Evolutionary conservation across 2,888 invertebrate genomes (phyloP), one percentile per base, ranked within the genome.

Genomic region (Quadroppia sp.): DNA sequence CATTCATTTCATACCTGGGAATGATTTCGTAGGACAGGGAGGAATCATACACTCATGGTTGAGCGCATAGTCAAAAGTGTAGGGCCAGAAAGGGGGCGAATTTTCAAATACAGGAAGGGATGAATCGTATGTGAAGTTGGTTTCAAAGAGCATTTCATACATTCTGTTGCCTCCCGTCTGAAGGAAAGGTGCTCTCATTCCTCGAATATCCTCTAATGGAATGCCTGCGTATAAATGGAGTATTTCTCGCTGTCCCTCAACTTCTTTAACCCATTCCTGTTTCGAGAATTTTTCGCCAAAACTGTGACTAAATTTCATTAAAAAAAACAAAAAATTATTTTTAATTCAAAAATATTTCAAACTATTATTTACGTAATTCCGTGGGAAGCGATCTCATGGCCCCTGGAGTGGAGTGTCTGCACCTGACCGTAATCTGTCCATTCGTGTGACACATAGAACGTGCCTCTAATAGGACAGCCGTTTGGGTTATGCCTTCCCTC

Each of bases 351-450:
- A 4, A 1, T 70, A 11, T 20, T 28, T 23, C n/a, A 73, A 28
- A n/a, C 7, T 50, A 36, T 1, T 50, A n/a, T 79, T 78, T 78
- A 82, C 82, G 83, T 82, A 82, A 98, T 90, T 79, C 96, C 95
- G 85, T 98, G 97, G 78, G 95, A 94, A 78, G 95, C 98, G 85
- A 98, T 91, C 86, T 98, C 97, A 83, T 97, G 96, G 81, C 97
- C 97, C 81, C 89, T 88, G 78, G 94, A 87, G 84, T 95, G 94
- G 77, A 98, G 87, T 84, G 94, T 94, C 85, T 96, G 94, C 76
- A 98, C 97, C 86, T 94, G 92, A 84, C 92, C 91, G 86, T 98
- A 98, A 85, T 97, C 95, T 74, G 97, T 98, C 94, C 97, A 98
- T 84, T 97, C 95, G 83, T 98, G 97, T 71, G 95, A 96, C 77